These are phyloP conservation scores for Philopotamus ludificatus DNA, from an alignment of 1,140 invertebrate species.

Conservation along the genomic window DNA sequence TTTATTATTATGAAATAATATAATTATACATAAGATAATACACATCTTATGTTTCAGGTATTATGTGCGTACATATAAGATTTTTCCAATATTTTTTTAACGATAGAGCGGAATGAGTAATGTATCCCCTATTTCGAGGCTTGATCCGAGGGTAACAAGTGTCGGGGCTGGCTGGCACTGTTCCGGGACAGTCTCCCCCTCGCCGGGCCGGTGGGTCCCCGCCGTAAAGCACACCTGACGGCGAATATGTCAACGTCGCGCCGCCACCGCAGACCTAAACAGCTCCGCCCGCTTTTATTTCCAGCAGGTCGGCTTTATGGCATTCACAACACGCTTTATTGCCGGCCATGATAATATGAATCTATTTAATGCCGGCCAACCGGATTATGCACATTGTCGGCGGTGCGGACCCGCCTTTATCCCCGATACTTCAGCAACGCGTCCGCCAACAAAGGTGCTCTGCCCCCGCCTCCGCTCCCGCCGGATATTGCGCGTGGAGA, in stretches of 20 bases:
- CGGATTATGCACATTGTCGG: slow-evolving; percentile 27
- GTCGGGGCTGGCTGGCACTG: too few species aligned
- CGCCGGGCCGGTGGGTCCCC: slow-evolving; percentile 19
- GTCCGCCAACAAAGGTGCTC: neutral
- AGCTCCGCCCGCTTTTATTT: slow-evolving; percentile 32
- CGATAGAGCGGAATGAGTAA: too few species aligned
- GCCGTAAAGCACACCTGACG: slow-evolving; percentile 41
- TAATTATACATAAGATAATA: too few species aligned
- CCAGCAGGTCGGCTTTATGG: slow-evolving; percentile 25
- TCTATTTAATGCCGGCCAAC: slow-evolving; percentile 29
- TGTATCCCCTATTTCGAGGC: too few species aligned
- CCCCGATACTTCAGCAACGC: neutral
- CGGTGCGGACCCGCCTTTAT: slow-evolving; percentile 2
- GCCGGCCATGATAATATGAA: slow-evolving; percentile 33
- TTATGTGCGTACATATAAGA: too few species aligned
- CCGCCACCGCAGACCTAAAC: slow-evolving; percentile 21
- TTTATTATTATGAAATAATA: too few species aligned
- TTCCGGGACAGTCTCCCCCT: too few species aligned
- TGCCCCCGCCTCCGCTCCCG: too few species aligned
- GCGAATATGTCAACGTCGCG: slow-evolving; percentile 40
- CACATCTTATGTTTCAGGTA: too few species aligned
- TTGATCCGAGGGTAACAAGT: too few species aligned
- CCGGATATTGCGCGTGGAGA: too few species aligned
- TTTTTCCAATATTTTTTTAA: too few species aligned
- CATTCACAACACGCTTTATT: slow-evolving; percentile 32